Evolutionary conservation across 2,113 vertebrate species (phyloP).

Genomic region (Neodon shergylaensis): DNA sequence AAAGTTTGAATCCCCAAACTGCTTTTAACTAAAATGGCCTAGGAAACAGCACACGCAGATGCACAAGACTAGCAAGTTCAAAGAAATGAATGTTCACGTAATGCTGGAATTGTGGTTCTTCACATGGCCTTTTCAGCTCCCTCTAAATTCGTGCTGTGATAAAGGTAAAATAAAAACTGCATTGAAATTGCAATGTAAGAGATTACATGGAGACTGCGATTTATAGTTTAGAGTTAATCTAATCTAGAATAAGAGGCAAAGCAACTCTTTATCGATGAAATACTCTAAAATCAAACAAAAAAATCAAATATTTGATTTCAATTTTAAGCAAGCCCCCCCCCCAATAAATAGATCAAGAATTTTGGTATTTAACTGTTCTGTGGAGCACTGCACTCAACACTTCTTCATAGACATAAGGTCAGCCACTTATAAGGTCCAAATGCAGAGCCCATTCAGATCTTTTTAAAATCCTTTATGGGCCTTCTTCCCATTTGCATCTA

Average conservation of each 20-base stretch:
- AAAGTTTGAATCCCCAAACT: background rate
- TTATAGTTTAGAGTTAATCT: constrained; percentile 71
- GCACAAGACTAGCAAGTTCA: background rate
- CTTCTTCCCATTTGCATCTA: constrained; percentile 57
- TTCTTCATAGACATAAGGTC: constrained; percentile 37
- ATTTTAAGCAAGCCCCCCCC: constrained; percentile 40
- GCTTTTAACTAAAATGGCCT: constrained; percentile 27
- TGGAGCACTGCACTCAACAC: background rate
- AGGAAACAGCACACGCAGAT: constrained; percentile 22
- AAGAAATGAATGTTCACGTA: constrained; percentile 1
- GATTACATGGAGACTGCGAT: constrained; percentile 26
- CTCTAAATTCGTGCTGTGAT: background rate
- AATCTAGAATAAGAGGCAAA: constrained; percentile 54
- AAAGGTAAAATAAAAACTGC: constrained; percentile 57
- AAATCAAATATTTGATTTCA: constrained; percentile 53
- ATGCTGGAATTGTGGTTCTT: constrained; percentile 1
- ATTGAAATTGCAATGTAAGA: constrained; percentile 53
- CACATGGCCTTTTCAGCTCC: constrained; percentile 51
- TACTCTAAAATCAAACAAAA: constrained; percentile 51
- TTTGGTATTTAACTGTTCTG: constrained; percentile 21
- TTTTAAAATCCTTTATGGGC: constrained; percentile 66
- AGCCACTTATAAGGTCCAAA: constrained; percentile 60
- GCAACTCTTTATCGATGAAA: constrained; percentile 52
- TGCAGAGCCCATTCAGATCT: constrained; percentile 47
- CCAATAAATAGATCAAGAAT: constrained; percentile 30